Base-by-base conservation (phyloP, 1,140 invertebrate species). In the Plectus sambesii region DNA sequence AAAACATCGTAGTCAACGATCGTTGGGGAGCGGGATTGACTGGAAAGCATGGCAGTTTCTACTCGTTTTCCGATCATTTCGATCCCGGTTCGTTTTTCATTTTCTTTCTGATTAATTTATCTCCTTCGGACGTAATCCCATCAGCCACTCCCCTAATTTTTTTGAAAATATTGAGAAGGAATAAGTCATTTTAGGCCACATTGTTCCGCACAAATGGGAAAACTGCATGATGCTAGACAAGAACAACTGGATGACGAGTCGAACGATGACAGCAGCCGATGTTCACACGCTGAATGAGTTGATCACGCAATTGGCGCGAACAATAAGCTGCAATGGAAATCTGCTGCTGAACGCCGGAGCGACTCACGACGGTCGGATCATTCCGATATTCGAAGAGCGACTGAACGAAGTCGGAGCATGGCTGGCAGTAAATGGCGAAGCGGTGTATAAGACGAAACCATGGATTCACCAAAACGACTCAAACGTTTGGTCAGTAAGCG, bases 31-130 rank as follows among this genome's bases (percentile, higher is more conserved):
- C 60, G 25, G 78, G 77, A 33, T 82, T 79, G 1, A 70, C 78
- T 1, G 92, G 88, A 53, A 75, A 82, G 58, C 88, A 94, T 73
- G 89, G 89, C 20, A 87, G 82, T 58, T 87, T 84, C 67, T 83
- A 81, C 49, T 89, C 73, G n/a, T 78, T 74, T 58, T 63, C 74
- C 12, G 88, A 94, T 72, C 77, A 83, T 59, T 93, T 80, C 69
- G 87, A 87, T 74, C 87, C 87, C 58, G 74, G 75, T 70, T n/a
- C n/a, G n/a, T n/a, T n/a, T n/a, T n/a, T n/a, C n/a, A n/a, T n/a
- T n/a, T n/a, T n/a, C n/a, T n/a, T n/a, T n/a, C n/a, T n/a, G n/a
- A n/a, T n/a, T n/a, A n/a, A n/a, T n/a, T n/a, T n/a, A n/a, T n/a
- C n/a, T n/a, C n/a, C n/a, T n/a, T n/a, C n/a, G n/a, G n/a, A n/a